phyloP scores from a whole-genome alignment of 2,797 vertebrate genomes.

The Cyprinella venusta region DNA sequence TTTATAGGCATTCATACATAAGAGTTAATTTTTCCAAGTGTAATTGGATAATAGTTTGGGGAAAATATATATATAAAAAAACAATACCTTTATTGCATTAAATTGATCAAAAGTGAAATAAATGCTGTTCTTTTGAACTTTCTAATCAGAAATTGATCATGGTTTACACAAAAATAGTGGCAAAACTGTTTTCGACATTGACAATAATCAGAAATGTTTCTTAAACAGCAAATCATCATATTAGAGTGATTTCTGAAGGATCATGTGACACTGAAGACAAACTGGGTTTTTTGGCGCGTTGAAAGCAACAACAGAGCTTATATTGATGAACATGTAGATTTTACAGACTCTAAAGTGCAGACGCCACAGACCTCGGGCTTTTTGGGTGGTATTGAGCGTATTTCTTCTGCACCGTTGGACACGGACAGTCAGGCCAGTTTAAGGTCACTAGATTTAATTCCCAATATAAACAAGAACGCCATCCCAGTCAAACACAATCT shows the following conservation, averaged over 20 bases:
- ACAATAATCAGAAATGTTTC: background rate
- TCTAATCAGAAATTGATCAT: background rate
- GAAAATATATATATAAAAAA: too few species aligned
- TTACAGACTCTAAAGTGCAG: background rate
- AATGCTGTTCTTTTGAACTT: background rate
- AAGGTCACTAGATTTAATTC: slow-evolving; percentile 32
- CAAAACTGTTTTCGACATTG: background rate
- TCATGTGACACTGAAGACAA: background rate
- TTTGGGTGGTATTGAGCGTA: slow-evolving; percentile 1
- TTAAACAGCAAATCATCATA: background rate
- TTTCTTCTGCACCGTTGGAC: slow-evolving; percentile 29
- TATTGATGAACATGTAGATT: background rate
- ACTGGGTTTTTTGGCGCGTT: background rate
- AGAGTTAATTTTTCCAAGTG: too few species aligned
- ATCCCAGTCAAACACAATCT: background rate
- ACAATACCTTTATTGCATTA: too few species aligned
- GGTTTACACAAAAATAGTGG: background rate
- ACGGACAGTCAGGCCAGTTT: slow-evolving; percentile 14
- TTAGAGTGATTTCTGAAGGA: background rate
- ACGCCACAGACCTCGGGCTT: background rate
- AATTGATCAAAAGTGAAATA: background rate
- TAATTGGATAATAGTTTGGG: too few species aligned
- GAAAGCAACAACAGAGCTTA: background rate
- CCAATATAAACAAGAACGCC: background rate
- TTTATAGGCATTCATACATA: too few species aligned